phyloP scores from a whole-genome alignment of 92 coral and sea anemone genomes.

The Epizoanthus fatuus region DNA sequence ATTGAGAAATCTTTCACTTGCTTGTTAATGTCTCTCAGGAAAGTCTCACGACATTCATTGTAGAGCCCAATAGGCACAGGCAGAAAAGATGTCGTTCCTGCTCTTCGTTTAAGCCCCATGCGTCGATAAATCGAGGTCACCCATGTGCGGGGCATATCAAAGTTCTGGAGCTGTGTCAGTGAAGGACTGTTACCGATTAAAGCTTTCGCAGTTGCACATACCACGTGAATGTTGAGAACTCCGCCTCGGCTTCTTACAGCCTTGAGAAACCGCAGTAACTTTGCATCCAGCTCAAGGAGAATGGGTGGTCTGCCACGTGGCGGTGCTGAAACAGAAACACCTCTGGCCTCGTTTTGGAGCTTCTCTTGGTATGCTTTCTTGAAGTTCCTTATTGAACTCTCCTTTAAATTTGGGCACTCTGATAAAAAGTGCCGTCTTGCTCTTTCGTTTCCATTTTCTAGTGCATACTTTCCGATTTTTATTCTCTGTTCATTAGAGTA shows the following conservation, averaged over 20 bases:
- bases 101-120: conserved; percentile 14
- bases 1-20: conserved; percentile 8
- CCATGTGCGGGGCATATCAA: conserved; percentile 22
- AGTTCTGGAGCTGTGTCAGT: conserved; percentile 5
- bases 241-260: conserved; percentile 21
- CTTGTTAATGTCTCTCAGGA: conserved; percentile 15
- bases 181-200: conserved; percentile 20
- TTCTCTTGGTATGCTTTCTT: conserved; percentile 3
- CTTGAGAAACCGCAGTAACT: conserved; percentile 17
- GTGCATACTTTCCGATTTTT: conserved; percentile 21
- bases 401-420: conserved; percentile 1
- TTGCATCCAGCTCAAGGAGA: conserved; percentile 36
- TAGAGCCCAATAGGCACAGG: conserved; percentile 36
- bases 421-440: conserved; percentile 5
- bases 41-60: conserved; percentile 16
- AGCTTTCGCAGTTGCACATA: neutral
- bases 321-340: conserved; percentile 12
- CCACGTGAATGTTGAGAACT: conserved; percentile 26
- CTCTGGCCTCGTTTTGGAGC: conserved; percentile 8
- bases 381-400: conserved; percentile 18
- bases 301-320: conserved; percentile 26
- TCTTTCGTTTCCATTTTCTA: conserved; percentile 19
- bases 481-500: conserved; percentile 2
- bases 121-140: neutral
- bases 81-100: conserved; percentile 14